phyloP scores from a whole-genome alignment of 2,888 invertebrate genomes.

The Oscheius sp. region DNA sequence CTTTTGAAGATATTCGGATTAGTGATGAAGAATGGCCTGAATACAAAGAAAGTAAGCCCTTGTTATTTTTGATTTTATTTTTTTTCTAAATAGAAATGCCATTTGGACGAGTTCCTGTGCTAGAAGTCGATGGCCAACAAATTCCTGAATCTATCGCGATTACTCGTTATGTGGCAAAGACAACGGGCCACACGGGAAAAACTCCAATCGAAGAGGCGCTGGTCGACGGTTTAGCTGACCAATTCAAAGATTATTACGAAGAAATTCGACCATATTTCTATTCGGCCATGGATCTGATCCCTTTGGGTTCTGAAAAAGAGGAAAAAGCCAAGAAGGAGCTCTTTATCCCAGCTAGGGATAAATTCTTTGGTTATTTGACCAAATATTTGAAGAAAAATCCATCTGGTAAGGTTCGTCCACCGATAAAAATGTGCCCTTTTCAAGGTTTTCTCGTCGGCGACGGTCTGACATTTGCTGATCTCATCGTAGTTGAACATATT shows the following conservation, averaged over 20 bases:
- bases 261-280: conserved; percentile 48
- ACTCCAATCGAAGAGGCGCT: conserved; percentile 44
- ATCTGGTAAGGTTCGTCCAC: conserved; percentile 30
- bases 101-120: conserved; percentile 51
- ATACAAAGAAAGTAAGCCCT: conserved; percentile 13
- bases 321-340: conserved; percentile 42
- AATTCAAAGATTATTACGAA: conserved; percentile 51
- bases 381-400: conserved; percentile 43
- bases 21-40: conserved; percentile 9
- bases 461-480: conserved; percentile 36
- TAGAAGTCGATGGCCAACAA: conserved; percentile 49
- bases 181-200: conserved; percentile 42
- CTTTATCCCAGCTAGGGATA: conserved; percentile 46
- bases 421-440: too few relatives aligned
- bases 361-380: conserved; percentile 41
- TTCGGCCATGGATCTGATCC: conserved; percentile 38
- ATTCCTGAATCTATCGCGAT: conserved; percentile 55
- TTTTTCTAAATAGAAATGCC: conserved; percentile 36
- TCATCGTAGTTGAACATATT: conserved; percentile 37
- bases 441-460: conserved; percentile 32
- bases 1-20: conserved; percentile 21
- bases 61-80: background rate
- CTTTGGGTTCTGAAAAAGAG: background rate
- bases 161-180: conserved; percentile 44
- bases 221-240: conserved; percentile 51